These are phyloP conservation scores for Zootoca vivipara DNA, from an alignment of 2,113 vertebrate species.

Conservation along the genomic window DNA sequence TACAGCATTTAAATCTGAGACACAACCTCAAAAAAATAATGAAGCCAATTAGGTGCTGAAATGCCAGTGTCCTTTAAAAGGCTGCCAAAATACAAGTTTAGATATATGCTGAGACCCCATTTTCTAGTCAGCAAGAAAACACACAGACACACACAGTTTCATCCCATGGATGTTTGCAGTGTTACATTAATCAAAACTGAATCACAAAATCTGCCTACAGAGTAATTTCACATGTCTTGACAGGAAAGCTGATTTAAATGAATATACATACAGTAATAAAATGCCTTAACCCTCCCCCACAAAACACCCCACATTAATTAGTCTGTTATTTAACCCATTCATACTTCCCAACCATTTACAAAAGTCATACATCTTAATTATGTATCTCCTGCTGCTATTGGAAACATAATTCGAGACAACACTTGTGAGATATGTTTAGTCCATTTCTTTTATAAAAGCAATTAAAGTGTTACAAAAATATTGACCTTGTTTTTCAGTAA, in stretches of 20 bases:
- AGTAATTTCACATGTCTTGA: constrained; percentile 56
- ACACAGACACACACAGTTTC: not conserved
- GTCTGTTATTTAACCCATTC: constrained; percentile 63
- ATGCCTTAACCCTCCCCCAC: constrained; percentile 9
- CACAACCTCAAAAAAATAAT: constrained; percentile 43
- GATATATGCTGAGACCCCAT: constrained; percentile 44
- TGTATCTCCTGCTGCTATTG: constrained; percentile 52
- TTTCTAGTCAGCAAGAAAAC: not conserved
- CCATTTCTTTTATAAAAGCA: constrained; percentile 56
- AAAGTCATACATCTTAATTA: constrained; percentile 62
- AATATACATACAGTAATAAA: constrained; percentile 47
- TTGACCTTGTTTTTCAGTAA: constrained; percentile 50
- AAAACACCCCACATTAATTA: constrained; percentile 54
- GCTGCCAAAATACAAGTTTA: constrained; percentile 48
- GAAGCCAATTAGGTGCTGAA: constrained; percentile 55
- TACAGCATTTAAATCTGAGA: constrained; percentile 45
- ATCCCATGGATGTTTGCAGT: constrained; percentile 49
- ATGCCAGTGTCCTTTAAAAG: constrained; percentile 40
- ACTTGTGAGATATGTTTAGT: constrained; percentile 44
- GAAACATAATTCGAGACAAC: constrained; percentile 46
- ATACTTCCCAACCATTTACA: constrained; percentile 59
- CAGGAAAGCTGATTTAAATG: constrained; percentile 61
- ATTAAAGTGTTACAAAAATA: constrained; percentile 65
- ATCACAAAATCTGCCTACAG: constrained; percentile 60
- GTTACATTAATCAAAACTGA: constrained; percentile 50